Base-by-base conservation (phyloP, 1,140 invertebrate genomes). In the Drosophila orena region DNA sequence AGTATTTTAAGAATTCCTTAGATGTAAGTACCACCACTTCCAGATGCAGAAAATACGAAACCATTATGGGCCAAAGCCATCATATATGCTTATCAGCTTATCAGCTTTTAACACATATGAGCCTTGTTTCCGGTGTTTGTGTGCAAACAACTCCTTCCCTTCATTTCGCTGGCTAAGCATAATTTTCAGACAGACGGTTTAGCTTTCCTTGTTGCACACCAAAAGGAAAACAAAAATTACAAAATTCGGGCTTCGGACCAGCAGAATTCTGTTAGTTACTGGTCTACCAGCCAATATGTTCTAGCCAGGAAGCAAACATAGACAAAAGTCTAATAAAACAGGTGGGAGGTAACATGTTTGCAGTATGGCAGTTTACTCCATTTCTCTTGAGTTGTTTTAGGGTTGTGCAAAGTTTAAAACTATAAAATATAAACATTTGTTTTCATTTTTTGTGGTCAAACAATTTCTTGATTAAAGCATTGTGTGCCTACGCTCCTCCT, bases 151-250 rank as follows among this genome's bases (percentile, higher is more conserved):
- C 53, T 55, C 53, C 11, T 35, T 47, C 30, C 30, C 38, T 35
- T 47, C 56, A 38, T 72, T 74, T 34, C 60, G 57, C 57, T 62
- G 71, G 34, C 68, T 50, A 54, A 34, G 71, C 71, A 72, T 56
- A 55, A 61, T 74, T 62, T 72, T 42, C 47, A 62, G 42, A 52
- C 56, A 61, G 35, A 43, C 57, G 72, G 57, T 74, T 68, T 73
- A 42, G 27, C 72, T 61, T 61, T 61, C 62, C 50, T 30, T 42
- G 50, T 11, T 11, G 35, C 42, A 62, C 55, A 47, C 6, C 4
- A 66, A 71, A 50, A 47, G 24, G 40, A 37, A 24, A 70, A 69
- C 50, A 7, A 50, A 61, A 44, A 61, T 14, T 17, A 24, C 35
- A 42, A 72, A 61, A 62, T 61, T 37, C n/a, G n/a, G 62, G 12